phyloP scores from a whole-genome alignment of 30 jellyfish, hydroid and myxozoan species.

The Cassiopea xamachana region DNA sequence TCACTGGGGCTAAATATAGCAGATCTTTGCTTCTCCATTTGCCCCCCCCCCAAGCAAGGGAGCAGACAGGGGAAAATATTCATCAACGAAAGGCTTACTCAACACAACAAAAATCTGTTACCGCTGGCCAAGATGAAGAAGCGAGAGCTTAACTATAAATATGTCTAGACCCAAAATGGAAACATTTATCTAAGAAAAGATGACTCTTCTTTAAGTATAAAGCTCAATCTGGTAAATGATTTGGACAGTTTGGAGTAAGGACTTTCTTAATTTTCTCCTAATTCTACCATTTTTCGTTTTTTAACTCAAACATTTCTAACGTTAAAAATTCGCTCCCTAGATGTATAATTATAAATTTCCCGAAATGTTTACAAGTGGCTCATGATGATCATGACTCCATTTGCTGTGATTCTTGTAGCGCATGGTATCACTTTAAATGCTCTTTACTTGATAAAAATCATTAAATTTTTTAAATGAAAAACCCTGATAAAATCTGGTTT shows the following conservation, averaged over 20 bases:
- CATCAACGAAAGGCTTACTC: background rate
- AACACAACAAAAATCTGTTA: too few relatives aligned
- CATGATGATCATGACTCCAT: background rate
- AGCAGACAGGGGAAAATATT: background rate
- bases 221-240: too few relatives aligned
- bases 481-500: background rate
- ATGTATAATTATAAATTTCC: background rate
- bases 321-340: too few relatives aligned
- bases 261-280: too few relatives aligned
- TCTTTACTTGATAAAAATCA: background rate
- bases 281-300: too few relatives aligned
- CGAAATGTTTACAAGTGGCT: background rate
- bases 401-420: background rate
- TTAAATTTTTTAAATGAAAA: too few relatives aligned
- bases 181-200: too few relatives aligned
- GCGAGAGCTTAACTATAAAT: too few relatives aligned
- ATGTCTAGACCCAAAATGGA: too few relatives aligned
- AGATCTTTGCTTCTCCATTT: background rate
- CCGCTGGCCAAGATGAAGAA: too few relatives aligned
- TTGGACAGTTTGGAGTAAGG: too few relatives aligned
- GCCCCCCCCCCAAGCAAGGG: background rate
- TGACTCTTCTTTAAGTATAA: too few relatives aligned
- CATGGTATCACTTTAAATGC: background rate
- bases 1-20: background rate
- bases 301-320: background rate